These are phyloP conservation scores for Salvator merianae DNA, from an alignment of 2,113 vertebrate genomes.

Conservation along the genomic window DNA sequence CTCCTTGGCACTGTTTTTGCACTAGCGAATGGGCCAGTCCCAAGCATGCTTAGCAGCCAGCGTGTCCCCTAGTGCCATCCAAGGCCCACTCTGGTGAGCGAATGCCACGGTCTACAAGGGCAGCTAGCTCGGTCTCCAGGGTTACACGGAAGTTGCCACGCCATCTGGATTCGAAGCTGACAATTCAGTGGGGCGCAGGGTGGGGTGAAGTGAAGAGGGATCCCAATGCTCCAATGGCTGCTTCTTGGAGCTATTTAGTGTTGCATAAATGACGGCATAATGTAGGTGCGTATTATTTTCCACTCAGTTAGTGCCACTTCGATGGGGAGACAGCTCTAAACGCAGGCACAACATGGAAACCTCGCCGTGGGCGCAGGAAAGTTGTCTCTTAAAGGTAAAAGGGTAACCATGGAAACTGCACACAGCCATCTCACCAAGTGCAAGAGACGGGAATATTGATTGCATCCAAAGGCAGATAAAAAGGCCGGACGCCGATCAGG, in stretches of 20 bases:
- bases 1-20: too few species aligned
- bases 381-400: constrained; percentile 46
- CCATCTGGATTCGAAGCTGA: too few species aligned
- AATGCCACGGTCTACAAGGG: too few species aligned
- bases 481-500: not conserved
- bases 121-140: too few species aligned
- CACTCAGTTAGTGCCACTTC: constrained; percentile 69
- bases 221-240: constrained; percentile 41
- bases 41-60: too few species aligned
- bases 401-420: constrained; percentile 59
- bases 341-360: constrained; percentile 38
- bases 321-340: constrained; percentile 47
- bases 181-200: not conserved
- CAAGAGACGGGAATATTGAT: not conserved
- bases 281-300: constrained; percentile 64
- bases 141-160: too few species aligned
- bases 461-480: constrained; percentile 40
- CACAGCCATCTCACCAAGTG: not conserved
- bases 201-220: not conserved
- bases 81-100: too few species aligned
- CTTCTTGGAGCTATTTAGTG: constrained; percentile 60
- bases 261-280: constrained; percentile 64
- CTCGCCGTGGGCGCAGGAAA: not conserved
- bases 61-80: too few species aligned
- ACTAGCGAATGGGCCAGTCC: too few species aligned